Percentiles rank a stretch among this genome's conserved stretches.
Evolutionary conservation across 2,113 vertebrate species (phyloP).

Genomic region (Okapia johnstoni): DNA sequence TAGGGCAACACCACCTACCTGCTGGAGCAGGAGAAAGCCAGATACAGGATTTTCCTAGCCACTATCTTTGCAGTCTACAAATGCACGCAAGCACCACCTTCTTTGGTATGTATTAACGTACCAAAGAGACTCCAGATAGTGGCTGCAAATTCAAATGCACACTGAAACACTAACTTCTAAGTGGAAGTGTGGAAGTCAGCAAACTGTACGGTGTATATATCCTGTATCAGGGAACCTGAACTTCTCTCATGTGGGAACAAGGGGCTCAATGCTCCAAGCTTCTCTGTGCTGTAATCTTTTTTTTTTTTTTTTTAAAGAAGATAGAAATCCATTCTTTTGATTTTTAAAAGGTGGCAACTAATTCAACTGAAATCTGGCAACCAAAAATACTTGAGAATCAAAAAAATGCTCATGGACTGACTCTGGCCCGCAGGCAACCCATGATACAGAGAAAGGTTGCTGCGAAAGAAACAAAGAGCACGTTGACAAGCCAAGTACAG

Average conservation of each 20-base stretch:
- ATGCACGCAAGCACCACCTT: neutral
- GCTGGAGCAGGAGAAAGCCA: neutral
- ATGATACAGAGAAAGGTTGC: neutral
- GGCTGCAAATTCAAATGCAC: neutral
- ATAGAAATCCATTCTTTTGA: neutral
- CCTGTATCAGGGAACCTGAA: neutral
- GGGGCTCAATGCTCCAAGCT: neutral
- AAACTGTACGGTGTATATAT: neutral
- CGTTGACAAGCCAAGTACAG: fast-evolving
- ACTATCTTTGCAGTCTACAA: neutral
- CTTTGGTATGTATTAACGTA: neutral
- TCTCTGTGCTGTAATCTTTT: neutral
- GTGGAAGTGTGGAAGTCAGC: neutral
- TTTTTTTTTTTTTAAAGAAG: neutral
- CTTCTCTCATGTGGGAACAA: neutral
- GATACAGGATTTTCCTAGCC: neutral
- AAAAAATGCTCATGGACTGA: neutral
- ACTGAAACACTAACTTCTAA: neutral
- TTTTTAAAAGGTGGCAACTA: neutral
- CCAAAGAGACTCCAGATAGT: neutral
- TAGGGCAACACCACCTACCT: neutral
- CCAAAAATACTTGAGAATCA: neutral
- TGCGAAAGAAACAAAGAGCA: neutral
- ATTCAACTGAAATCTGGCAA: neutral
- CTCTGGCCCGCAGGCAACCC: neutral